Conservation (phyloP, 2,888 invertebrate genomes). For the Pediacus dermestoides region DNA sequence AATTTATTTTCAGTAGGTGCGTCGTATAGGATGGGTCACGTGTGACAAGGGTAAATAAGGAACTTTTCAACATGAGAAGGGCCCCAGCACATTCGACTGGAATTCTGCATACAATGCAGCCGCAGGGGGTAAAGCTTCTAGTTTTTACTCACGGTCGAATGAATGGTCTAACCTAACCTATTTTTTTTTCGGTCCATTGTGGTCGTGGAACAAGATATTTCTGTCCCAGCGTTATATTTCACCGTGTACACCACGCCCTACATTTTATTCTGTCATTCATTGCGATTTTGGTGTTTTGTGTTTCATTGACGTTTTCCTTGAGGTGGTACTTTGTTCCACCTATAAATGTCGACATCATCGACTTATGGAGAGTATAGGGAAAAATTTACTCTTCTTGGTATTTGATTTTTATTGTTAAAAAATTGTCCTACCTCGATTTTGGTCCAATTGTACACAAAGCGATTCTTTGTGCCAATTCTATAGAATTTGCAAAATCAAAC, state of each 20-base stretch:
- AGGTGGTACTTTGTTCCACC: too few relatives aligned
- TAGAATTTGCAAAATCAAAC: too few relatives aligned
- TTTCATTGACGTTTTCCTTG: too few relatives aligned
- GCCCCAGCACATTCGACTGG: conserved; percentile 16
- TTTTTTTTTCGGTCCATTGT: conserved; percentile 38
- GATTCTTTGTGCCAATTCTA: too few relatives aligned
- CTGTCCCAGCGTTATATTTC: conserved; percentile 49
- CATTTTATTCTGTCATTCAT: conserved; percentile 48
- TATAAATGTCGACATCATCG: too few relatives aligned
- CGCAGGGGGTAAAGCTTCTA: conserved; percentile 48
- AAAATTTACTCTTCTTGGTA: too few relatives aligned
- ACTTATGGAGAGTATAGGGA: too few relatives aligned
- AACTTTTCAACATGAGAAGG: conserved; percentile 20
- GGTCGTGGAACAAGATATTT: conserved; percentile 48
- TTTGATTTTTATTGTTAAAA: too few relatives aligned
- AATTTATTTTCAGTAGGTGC: too few relatives aligned
- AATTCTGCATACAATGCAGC: conserved; percentile 43
- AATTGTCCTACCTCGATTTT: too few relatives aligned
- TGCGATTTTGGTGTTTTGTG: conserved; percentile 40
- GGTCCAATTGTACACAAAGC: too few relatives aligned
- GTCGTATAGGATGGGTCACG: too few relatives aligned
- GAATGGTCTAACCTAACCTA: conserved; percentile 47
- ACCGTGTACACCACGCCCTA: conserved; percentile 44
- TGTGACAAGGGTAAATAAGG: conserved; percentile 28
- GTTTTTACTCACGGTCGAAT: conserved; percentile 48